phyloP scores from a whole-genome alignment of 2,797 vertebrate species.

The Pteropus rufus region DNA sequence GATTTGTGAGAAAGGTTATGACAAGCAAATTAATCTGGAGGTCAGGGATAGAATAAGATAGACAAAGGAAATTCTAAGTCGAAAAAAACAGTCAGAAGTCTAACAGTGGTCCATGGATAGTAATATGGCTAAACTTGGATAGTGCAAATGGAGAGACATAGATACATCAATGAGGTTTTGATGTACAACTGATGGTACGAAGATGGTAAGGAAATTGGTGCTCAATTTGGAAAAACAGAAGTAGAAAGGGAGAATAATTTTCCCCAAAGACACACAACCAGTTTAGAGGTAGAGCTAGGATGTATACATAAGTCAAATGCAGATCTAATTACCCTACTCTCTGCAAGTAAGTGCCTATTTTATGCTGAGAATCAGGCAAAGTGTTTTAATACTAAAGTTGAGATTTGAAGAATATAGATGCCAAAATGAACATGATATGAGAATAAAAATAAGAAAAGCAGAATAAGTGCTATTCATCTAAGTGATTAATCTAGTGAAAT shows the following conservation, averaged over 20 bases:
- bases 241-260: not conserved
- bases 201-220: not conserved
- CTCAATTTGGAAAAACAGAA: not conserved
- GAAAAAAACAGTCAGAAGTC: not conserved
- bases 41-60: not conserved
- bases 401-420: not conserved
- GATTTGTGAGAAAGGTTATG: not conserved
- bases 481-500: not conserved
- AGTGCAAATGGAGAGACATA: not conserved
- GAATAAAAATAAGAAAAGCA: not conserved
- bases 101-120: not conserved
- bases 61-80: not conserved
- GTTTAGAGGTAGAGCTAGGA: not conserved
- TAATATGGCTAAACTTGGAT: not conserved
- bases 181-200: not conserved
- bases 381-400: not conserved
- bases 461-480: not conserved
- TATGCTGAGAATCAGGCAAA: not conserved
- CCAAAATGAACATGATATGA: not conserved
- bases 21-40: not conserved
- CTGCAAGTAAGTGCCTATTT: not conserved
- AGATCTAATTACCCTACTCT: not conserved
- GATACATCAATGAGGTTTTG: not conserved
- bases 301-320: not conserved
- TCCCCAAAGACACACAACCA: not conserved